A percentile compares a stretch with the other conserved stretches of the same genome.
These are phyloP conservation scores for Drosophila quadrilineata DNA, from an alignment of 1,140 invertebrate species.

Conservation along the genomic window DNA sequence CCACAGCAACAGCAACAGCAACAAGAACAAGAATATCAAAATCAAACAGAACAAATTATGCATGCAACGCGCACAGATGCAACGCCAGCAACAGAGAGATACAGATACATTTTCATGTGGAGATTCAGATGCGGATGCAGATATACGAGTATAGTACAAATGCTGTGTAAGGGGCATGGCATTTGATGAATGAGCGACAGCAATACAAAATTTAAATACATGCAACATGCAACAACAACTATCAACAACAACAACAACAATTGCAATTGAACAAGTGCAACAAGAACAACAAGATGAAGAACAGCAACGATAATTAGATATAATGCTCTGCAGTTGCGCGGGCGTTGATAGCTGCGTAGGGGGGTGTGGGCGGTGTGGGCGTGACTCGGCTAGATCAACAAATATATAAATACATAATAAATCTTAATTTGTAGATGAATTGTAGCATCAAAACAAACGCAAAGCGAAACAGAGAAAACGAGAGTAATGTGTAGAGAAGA, in stretches of 20 bases:
- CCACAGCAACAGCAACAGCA: constrained; percentile 12
- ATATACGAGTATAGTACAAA: constrained; percentile 9
- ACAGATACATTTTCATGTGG: not conserved
- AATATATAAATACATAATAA: constrained; percentile 52
- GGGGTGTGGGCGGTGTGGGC: not conserved
- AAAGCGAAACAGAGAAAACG: not conserved
- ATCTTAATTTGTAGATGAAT: constrained; percentile 65
- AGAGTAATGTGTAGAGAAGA: too few species aligned
- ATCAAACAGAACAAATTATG: constrained; percentile 20
- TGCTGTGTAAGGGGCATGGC: constrained; percentile 12
- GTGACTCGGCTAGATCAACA: not conserved
- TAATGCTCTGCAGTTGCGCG: not conserved
- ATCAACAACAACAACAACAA: constrained; percentile 37
- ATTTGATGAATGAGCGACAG: constrained; percentile 47
- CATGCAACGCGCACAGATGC: constrained; percentile 2
- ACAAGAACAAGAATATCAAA: too few species aligned
- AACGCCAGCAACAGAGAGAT: too few species aligned
- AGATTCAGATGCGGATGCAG: not conserved
- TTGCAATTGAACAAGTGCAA: constrained; percentile 59
- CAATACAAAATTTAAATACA: constrained; percentile 42
- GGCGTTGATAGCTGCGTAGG: constrained; percentile 16
- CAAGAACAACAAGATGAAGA: constrained; percentile 23
- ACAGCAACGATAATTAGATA: constrained; percentile 5
- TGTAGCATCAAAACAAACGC: constrained; percentile 57
- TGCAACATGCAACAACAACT: not conserved